Percentiles rank a stretch among this genome's conserved stretches.
Conservation (phyloP, 2,113 vertebrate species). For the Brachyhypopomus gauderio region DNA sequence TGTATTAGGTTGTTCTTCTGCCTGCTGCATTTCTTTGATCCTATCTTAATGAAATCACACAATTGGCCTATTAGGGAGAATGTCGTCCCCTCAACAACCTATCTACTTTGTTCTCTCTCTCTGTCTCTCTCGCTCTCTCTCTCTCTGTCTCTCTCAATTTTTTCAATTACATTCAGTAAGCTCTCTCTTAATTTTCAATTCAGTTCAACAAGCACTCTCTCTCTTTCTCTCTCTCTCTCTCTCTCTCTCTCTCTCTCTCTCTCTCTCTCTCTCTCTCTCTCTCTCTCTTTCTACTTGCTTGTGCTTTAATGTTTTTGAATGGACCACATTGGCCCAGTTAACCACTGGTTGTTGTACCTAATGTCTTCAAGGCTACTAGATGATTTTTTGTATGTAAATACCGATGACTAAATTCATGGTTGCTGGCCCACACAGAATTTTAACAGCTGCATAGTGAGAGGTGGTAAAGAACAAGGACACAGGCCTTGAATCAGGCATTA, state of each 20-base stretch:
- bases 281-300: neutral
- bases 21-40: neutral
- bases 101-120: neutral
- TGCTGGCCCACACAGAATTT: neutral
- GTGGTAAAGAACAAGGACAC: neutral
- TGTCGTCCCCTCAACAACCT: neutral
- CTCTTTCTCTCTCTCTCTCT: neutral
- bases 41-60: conserved; percentile 3
- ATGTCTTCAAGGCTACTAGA: neutral
- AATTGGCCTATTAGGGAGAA: neutral
- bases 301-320: neutral
- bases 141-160: neutral
- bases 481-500: neutral
- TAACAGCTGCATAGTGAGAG: neutral
- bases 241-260: neutral
- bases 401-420: neutral
- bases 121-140: neutral
- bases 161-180: neutral
- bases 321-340: neutral
- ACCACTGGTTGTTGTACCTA: neutral
- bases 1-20: neutral
- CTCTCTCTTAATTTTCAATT: neutral
- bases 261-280: neutral
- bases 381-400: too few species aligned
- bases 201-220: neutral